Base-by-base conservation (phyloP, 2,113 vertebrate species). In the Rana temporaria region DNA sequence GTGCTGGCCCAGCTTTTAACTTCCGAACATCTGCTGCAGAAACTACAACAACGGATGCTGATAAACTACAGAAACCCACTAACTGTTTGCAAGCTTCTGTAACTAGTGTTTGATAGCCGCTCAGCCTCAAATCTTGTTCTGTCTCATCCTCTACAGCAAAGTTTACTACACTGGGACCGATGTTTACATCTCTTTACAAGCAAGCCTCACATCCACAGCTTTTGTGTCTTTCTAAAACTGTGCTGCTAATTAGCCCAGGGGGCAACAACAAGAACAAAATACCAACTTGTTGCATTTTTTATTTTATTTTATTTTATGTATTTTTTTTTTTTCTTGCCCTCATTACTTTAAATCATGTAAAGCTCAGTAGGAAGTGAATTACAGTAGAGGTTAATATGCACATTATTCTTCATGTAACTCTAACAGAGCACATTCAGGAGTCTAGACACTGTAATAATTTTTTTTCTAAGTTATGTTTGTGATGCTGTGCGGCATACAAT, bases 41-140 rank as follows among this genome's bases (percentile, higher is more conserved):
- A 85, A 93, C 96, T 0, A 90, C 96, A 0, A 48, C 93, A 32
- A 90, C 87, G 4, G 96, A 97, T 85, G 91, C 96, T n/a, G 97
- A 99, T 89, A 99, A 98, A 90, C 93, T 99, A 86, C 97, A 96
- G 92, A 98, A 99, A 93, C 94, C 97, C 88, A 93, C 96, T 87
- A 98, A 95, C 95, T 99, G 97, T 93, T 93, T 99, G 92, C 94
- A 95, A 90, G 98, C 98, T 81, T 99, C 98, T 86, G 97, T 99
- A 91, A 99, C 98, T 90, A 98, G 98, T 87, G 98, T 99, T 92
- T 99, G 96, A 99, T 89, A 82, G 87, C 90, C 93, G 68, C 81
- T 87, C 90, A 86, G 90, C 90, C 90, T 86, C 78, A 79, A 89
- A 92, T 74, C 82, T 87, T 85, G 86, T 83, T 87, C 90, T 87